These are phyloP conservation scores for Scrobipalpa costella DNA, from an alignment of 2,888 invertebrate species.

Conservation along the genomic window DNA sequence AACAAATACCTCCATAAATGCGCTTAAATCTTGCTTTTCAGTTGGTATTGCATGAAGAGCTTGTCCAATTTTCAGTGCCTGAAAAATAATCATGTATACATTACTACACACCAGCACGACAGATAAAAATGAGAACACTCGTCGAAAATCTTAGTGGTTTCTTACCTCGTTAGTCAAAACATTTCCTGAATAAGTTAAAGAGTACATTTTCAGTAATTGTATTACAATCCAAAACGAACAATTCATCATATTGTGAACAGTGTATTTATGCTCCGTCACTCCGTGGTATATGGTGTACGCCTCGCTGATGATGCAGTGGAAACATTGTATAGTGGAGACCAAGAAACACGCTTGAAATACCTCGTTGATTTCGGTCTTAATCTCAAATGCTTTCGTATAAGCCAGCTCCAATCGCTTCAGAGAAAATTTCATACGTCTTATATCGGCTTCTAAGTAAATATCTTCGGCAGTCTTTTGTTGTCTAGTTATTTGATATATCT, in stretches of 20 bases:
- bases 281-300: constrained; percentile 65
- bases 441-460: neutral
- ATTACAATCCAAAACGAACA: constrained; percentile 62
- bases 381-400: constrained; percentile 52
- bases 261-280: constrained; percentile 42
- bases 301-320: constrained; percentile 65
- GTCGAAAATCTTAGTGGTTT: too few relatives aligned
- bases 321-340: constrained; percentile 57
- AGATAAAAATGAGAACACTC: too few relatives aligned
- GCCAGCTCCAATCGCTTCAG: constrained; percentile 54
- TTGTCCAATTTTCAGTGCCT: constrained; percentile 58
- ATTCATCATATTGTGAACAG: constrained; percentile 52
- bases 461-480: neutral
- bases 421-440: neutral
- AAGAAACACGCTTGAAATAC: constrained; percentile 61
- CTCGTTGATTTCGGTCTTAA: constrained; percentile 54
- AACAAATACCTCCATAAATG: constrained; percentile 59
- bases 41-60: constrained; percentile 56
- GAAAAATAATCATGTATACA: constrained; percentile 37
- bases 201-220: constrained; percentile 62
- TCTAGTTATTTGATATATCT: constrained; percentile 34
- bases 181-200: constrained; percentile 54
- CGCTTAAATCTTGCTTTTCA: constrained; percentile 52
- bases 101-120: neutral
- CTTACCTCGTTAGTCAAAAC: constrained; percentile 54